Base-by-base conservation (phyloP, 2,888 invertebrate species). In the Cataglyphis albicans region DNA sequence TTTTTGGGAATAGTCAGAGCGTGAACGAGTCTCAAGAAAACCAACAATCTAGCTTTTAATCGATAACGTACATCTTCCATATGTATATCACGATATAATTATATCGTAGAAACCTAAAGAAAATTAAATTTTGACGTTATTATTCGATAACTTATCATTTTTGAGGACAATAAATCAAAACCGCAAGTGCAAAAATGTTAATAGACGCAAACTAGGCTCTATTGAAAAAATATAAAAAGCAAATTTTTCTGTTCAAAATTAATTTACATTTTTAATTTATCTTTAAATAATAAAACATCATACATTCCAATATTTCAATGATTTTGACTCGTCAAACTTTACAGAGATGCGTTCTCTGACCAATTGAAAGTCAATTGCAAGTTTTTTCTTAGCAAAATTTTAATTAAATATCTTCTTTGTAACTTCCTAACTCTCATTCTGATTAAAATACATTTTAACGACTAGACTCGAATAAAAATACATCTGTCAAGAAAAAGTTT, bases 101-200 rank as follows among this genome's bases (percentile, higher is more conserved):
- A 55, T 55, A 25, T 4, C 21, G 25, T 3, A 41, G n/a, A 18
- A 35, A 52, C 21, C 10, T 25, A 3, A 38, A 48, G 18, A 25
- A 29, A 48, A 7, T n/a, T 29, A 55, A n/a, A 75, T 64, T 41
- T 10, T 21, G 32, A 4, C 6, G 7, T 75, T 38, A 65, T 65
- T 52, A 55, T 67, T 65, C 29, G 15, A n/a, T 25, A 65, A 76
- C 65, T 55, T 67, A 15, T 76, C 67, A 55, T 38, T 35, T 55
- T 76, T 48, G 15, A 21, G 10, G 21, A 3, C 12, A 57, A 25
- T 57, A 57, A 57, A 72, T 38, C 25, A 72, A 72, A n/a, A 2
- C 7, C 18, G 25, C 25, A n/a, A 57, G 21, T 57, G 18, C 3
- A 55, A 38, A 38, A 57, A 72, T 5, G 12, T 21, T 70, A 57